A percentile compares a stretch with the other conserved stretches of the same genome.
Conservation (phyloP, 2,888 invertebrate genomes). For the Cylloceria caligata region DNA sequence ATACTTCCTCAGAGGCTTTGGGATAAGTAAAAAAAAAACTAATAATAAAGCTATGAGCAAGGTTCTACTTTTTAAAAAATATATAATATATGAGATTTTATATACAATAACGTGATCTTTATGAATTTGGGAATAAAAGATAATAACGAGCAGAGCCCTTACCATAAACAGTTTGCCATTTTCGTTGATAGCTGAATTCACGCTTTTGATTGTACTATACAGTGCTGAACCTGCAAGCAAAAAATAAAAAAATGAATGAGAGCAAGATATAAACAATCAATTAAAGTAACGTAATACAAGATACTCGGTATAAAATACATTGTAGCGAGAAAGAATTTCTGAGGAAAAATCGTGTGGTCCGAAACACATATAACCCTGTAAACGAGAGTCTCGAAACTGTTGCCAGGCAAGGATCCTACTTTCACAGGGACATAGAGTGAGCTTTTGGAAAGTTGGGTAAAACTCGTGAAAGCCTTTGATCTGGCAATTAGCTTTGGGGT, state of each 20-base stretch:
- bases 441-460: constrained; percentile 41
- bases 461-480: constrained; percentile 68
- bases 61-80: too few relatives aligned
- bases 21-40: too few relatives aligned
- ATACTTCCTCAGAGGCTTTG: too few relatives aligned
- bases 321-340: not conserved
- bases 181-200: constrained; percentile 72
- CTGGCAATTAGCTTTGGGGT: constrained; percentile 71
- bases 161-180: constrained; percentile 81
- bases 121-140: constrained; percentile 8
- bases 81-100: too few relatives aligned
- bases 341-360: constrained; percentile 1
- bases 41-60: too few relatives aligned
- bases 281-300: constrained; percentile 5
- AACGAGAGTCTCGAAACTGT: constrained; percentile 30
- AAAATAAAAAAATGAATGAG: constrained; percentile 56
- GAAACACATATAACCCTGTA: not conserved
- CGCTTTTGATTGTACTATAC: constrained; percentile 55
- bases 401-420: not conserved
- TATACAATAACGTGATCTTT: too few relatives aligned
- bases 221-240: constrained; percentile 75
- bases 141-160: constrained; percentile 64
- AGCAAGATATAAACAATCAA: not conserved
- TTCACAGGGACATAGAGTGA: constrained; percentile 28
- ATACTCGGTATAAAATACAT: not conserved